phyloP scores from a whole-genome alignment of 2,113 vertebrate species.

The Gadus macrocephalus region DNA sequence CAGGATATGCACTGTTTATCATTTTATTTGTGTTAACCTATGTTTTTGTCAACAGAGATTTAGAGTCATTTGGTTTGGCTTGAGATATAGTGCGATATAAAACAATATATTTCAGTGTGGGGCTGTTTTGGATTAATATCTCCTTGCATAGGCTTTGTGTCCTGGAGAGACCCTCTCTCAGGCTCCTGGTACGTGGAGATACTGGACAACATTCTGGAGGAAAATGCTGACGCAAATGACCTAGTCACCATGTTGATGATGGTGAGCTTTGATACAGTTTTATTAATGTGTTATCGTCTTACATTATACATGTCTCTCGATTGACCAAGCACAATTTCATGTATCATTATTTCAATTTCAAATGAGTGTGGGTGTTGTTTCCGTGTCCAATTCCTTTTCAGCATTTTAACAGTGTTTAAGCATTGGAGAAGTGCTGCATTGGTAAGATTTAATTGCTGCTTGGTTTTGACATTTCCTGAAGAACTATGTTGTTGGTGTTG shows the following conservation, averaged over 20 bases:
- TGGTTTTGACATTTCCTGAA: background rate
- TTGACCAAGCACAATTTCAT: no score
- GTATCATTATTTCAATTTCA: background rate
- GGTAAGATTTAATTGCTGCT: background rate
- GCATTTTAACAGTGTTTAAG: no score
- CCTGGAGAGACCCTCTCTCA: conserved; percentile 75
- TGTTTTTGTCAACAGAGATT: no score
- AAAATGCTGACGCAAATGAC: conserved; percentile 67
- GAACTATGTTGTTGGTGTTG: conserved; percentile 17
- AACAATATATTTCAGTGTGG: background rate
- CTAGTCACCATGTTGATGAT: conserved; percentile 78
- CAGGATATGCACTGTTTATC: background rate
- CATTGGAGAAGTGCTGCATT: background rate
- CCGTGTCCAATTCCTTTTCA: no score
- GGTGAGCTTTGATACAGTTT: conserved; percentile 64
- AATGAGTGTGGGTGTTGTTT: background rate
- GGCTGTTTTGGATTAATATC: background rate
- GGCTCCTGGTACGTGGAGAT: conserved; percentile 91
- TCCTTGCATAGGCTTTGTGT: conserved; percentile 83
- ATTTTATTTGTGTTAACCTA: no score
- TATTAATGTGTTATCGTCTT: no score
- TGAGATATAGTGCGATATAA: background rate
- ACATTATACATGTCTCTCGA: no score
- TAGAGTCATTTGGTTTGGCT: background rate
- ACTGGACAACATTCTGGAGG: conserved; percentile 76